Evolutionary conservation across 2,113 vertebrate genomes (phyloP).

Genomic region (Thamnophis sirtalis): DNA sequence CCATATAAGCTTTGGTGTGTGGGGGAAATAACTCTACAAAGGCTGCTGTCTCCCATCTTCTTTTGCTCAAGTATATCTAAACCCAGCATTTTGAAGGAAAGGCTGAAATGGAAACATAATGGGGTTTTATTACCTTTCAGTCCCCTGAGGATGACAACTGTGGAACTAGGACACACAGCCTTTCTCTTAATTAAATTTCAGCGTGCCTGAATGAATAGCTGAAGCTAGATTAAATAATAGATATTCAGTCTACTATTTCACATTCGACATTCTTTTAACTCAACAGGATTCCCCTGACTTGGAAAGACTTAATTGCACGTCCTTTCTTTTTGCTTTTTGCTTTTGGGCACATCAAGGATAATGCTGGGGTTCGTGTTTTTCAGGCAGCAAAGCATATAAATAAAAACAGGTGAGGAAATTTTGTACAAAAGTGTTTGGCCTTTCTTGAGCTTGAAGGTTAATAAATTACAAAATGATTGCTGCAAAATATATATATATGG

Average conservation of each 20-base stretch:
- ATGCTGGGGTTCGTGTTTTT: not conserved
- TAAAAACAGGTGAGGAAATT: slow-evolving; percentile 28
- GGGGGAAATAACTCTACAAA: not conserved
- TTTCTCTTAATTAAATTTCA: slow-evolving; percentile 24
- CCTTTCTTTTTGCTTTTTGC: not conserved
- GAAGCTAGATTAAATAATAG: slow-evolving; percentile 15
- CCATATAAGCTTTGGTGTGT: not conserved
- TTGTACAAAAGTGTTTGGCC: slow-evolving; percentile 21
- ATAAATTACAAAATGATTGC: slow-evolving; percentile 36
- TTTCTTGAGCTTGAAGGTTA: slow-evolving; percentile 26
- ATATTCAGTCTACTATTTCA: not conserved
- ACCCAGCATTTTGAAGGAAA: not conserved
- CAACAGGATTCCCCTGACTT: not conserved
- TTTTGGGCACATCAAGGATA: not conserved
- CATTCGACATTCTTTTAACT: slow-evolving; percentile 1
- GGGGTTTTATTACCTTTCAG: not conserved
- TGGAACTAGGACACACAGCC: slow-evolving; percentile 1
- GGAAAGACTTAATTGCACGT: slow-evolving; percentile 11
- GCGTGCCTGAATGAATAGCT: slow-evolving; percentile 8
- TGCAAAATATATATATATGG: not conserved
- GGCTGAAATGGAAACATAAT: not conserved
- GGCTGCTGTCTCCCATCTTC: not conserved
- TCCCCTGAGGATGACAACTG: not conserved
- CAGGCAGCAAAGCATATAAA: slow-evolving; percentile 27
- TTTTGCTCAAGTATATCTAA: not conserved